Percentiles rank a stretch among this genome's conserved stretches.
Conservation (phyloP, 2,113 vertebrate species). For the Peromyscus californicus region DNA sequence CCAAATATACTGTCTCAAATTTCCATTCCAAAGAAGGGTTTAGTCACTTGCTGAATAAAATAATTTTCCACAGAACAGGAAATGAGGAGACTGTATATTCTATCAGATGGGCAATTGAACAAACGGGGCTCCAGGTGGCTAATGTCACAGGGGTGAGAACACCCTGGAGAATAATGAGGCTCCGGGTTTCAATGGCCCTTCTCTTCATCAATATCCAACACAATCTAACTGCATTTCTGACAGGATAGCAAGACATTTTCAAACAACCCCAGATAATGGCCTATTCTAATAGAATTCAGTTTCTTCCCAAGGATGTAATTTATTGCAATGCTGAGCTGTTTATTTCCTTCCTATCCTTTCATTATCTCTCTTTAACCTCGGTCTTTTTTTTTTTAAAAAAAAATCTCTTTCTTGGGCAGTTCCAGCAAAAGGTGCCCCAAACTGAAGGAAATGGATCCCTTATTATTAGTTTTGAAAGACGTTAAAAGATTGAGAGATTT, state of each 20-base stretch:
- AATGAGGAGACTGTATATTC: conserved; percentile 74
- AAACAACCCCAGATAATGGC: conserved; percentile 68
- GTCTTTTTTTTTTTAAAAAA: conserved; percentile 27
- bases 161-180: conserved; percentile 69
- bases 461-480: conserved; percentile 62
- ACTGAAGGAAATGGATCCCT: conserved; percentile 23
- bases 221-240: conserved; percentile 72
- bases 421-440: conserved; percentile 42
- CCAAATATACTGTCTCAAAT: conserved; percentile 68
- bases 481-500: conserved; percentile 60
- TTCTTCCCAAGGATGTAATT: conserved; percentile 69
- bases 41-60: conserved; percentile 75
- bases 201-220: conserved; percentile 72
- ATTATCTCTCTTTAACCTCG: conserved; percentile 68
- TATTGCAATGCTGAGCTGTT: conserved; percentile 60
- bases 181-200: conserved; percentile 57
- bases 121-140: conserved; percentile 79
- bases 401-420: conserved; percentile 29
- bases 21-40: conserved; percentile 75
- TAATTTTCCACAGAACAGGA: conserved; percentile 75
- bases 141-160: conserved; percentile 73
- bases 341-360: conserved; percentile 73
- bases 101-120: conserved; percentile 81
- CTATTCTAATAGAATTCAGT: conserved; percentile 67
- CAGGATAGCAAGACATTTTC: conserved; percentile 45